These are phyloP conservation scores for Palloptera scutellata DNA, from an alignment of 2,888 invertebrate species.

Conservation along the genomic window DNA sequence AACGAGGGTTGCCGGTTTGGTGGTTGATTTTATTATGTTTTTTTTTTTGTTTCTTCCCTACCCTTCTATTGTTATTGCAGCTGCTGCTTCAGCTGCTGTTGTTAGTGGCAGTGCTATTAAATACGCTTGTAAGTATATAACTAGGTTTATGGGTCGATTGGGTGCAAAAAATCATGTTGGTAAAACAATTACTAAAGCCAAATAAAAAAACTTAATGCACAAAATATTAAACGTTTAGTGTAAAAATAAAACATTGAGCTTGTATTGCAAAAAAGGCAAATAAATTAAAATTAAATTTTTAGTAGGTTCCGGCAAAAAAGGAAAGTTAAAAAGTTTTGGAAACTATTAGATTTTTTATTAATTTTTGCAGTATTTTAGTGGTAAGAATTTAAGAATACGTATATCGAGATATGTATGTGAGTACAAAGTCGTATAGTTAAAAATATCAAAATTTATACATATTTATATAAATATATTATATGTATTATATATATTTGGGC, in stretches of 20 bases:
- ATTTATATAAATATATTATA: background rate
- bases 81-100: constrained; percentile 7
- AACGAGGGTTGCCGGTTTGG: constrained; percentile 14
- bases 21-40: constrained; percentile 17
- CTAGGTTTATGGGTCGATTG: constrained; percentile 63
- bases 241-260: too few relatives aligned
- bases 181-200: constrained; percentile 32
- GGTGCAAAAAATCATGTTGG: constrained; percentile 53
- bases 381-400: background rate
- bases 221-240: too few relatives aligned
- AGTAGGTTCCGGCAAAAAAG: background rate
- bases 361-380: background rate
- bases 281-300: background rate
- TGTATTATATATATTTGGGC: background rate
- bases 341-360: background rate
- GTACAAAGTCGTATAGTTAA: background rate
- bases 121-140: constrained; percentile 48
- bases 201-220: background rate
- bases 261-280: too few relatives aligned
- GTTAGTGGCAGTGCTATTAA: constrained; percentile 17
- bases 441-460: background rate
- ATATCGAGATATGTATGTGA: too few relatives aligned
- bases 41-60: background rate
- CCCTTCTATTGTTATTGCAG: constrained; percentile 12
- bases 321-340: background rate